Evolutionary conservation across 2,113 vertebrate species (phyloP).

Genomic region (Motacilla alba): DNA sequence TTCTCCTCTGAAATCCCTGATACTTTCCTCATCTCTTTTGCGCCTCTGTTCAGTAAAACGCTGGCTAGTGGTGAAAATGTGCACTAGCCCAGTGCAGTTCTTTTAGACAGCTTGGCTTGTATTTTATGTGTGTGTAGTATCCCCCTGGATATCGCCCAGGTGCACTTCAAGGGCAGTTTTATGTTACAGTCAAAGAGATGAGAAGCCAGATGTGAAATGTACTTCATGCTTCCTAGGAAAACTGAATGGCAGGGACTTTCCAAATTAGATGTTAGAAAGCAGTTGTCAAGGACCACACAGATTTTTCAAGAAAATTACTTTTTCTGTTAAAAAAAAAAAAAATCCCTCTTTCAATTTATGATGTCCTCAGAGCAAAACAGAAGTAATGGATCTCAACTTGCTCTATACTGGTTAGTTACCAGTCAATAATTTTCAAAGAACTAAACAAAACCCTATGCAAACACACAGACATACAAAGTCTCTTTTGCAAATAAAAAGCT

Average conservation of each 20-base stretch:
- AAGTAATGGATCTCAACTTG: background rate
- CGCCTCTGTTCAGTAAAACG: background rate
- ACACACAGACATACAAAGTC: background rate
- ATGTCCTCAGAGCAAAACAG: background rate
- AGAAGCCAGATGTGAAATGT: background rate
- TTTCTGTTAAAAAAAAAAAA: background rate
- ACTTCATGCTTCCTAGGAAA: background rate
- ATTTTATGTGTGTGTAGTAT: background rate
- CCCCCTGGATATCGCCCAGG: background rate
- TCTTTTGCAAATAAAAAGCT: background rate
- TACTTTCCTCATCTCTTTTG: background rate
- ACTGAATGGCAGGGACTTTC: background rate
- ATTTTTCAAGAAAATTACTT: background rate
- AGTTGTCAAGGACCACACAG: background rate
- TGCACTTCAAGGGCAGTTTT: conserved; percentile 18
- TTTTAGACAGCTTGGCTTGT: background rate
- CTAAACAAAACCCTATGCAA: background rate
- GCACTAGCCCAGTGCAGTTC: background rate
- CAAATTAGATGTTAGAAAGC: background rate
- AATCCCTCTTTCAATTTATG: background rate
- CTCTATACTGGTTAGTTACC: background rate
- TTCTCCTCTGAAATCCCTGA: background rate
- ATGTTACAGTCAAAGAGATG: background rate
- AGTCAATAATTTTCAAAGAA: background rate
- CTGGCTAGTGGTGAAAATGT: background rate